Conservation (phyloP, 2,113 vertebrate species). For the Puntigrus tetrazona region DNA sequence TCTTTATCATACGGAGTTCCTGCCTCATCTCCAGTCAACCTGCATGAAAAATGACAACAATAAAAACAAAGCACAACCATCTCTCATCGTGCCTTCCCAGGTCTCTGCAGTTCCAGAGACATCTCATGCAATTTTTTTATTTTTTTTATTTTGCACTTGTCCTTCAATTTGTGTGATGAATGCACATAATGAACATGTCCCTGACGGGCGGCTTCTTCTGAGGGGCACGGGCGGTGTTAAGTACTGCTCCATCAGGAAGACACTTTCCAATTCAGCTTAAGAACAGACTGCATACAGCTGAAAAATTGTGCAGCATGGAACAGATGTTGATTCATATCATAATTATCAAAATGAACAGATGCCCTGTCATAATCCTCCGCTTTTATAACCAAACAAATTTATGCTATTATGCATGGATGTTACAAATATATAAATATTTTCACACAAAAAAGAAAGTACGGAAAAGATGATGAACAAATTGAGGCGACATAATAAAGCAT, state of each 20-base stretch:
- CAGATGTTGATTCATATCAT: conserved; percentile 55
- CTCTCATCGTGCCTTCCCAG: background rate
- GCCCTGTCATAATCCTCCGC: conserved; percentile 41
- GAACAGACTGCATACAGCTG: conserved; percentile 14
- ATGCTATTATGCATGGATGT: background rate
- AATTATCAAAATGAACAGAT: conserved; percentile 57
- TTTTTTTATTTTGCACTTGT: background rate
- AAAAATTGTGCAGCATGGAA: background rate
- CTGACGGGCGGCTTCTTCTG: background rate
- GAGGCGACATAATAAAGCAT: conserved; percentile 13
- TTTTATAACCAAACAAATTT: conserved; percentile 29
- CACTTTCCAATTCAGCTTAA: conserved; percentile 21
- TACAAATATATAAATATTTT: conserved; percentile 31
- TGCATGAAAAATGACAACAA: conserved; percentile 60
- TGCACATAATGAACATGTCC: background rate
- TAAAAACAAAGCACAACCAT: background rate
- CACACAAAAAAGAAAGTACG: background rate
- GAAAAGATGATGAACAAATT: background rate
- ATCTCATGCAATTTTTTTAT: background rate
- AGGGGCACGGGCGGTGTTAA: background rate
- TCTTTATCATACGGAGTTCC: conserved; percentile 92
- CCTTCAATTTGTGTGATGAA: background rate
- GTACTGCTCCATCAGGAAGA: conserved; percentile 17
- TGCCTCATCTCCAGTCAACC: conserved; percentile 82
- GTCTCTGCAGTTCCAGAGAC: background rate